A percentile compares a stretch with the other conserved stretches of the same genome.
phyloP scores from a whole-genome alignment of 1,140 invertebrate genomes.

The Listronotus oregonensis region DNA sequence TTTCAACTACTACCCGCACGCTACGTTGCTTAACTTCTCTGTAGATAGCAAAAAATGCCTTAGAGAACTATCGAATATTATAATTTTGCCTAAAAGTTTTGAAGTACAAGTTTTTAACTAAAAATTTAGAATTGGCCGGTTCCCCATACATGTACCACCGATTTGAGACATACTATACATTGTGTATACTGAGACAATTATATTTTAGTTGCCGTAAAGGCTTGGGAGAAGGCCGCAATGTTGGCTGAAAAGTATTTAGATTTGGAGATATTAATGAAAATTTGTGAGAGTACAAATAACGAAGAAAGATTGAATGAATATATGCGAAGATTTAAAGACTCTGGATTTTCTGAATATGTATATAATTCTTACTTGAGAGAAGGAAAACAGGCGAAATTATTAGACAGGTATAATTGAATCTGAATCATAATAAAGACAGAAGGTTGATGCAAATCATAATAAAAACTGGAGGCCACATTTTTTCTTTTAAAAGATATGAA shows the following conservation, averaged over 20 bases:
- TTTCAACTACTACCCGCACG: too few species aligned
- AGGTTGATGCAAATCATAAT: neutral
- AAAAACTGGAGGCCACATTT: neutral
- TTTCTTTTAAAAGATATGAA: too few species aligned
- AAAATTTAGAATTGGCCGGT: too few species aligned
- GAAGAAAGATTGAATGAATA: conserved; percentile 77
- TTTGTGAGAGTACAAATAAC: conserved; percentile 79
- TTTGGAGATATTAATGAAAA: conserved; percentile 78
- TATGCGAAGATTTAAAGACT: conserved; percentile 72
- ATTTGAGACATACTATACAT: too few species aligned
- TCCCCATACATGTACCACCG: too few species aligned
- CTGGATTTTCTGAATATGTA: conserved; percentile 72
- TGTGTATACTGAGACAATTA: conserved; percentile 1
- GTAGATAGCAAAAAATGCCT: too few species aligned
- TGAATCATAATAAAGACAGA: too few species aligned
- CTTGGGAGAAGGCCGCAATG: conserved; percentile 79
- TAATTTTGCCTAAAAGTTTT: too few species aligned
- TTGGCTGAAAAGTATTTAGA: conserved; percentile 91
- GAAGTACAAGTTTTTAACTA: too few species aligned
- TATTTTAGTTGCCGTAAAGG: conserved; percentile 41
- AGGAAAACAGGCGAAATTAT: conserved; percentile 62
- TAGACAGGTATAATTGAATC: conserved; percentile 34
- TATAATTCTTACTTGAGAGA: conserved; percentile 76
- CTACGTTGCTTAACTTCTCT: too few species aligned
- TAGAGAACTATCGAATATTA: too few species aligned